Evolutionary conservation across 2,113 vertebrate genomes (phyloP).

Genomic region (Abramis brama): DNA sequence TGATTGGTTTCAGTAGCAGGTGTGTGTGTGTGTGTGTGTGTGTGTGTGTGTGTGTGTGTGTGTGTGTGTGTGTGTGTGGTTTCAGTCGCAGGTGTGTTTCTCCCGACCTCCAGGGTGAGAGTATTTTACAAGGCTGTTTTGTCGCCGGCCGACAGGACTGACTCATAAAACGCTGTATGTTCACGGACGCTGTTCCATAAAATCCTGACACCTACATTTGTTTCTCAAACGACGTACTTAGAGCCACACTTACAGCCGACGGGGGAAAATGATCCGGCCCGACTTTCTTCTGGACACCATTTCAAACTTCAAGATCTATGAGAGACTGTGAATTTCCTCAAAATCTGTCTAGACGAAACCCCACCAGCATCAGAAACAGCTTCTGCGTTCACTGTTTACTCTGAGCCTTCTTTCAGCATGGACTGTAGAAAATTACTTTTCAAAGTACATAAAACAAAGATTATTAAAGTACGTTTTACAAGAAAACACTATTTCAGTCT

Average conservation of each 20-base stretch:
- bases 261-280: not conserved
- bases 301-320: not conserved
- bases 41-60: too few species aligned
- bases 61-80: not conserved
- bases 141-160: slow-evolving; percentile 44
- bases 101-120: slow-evolving; percentile 54
- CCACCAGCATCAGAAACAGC: not conserved
- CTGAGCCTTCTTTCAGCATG: not conserved
- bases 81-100: slow-evolving; percentile 56
- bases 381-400: not conserved
- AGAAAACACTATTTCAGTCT: too few species aligned
- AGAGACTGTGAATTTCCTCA: not conserved
- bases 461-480: too few species aligned
- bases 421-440: too few species aligned
- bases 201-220: slow-evolving; percentile 56
- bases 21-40: too few species aligned
- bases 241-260: slow-evolving; percentile 44
- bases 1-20: not conserved
- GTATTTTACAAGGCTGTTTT: slow-evolving; percentile 54
- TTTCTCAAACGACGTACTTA: slow-evolving; percentile 48
- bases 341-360: not conserved
- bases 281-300: not conserved
- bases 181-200: slow-evolving; percentile 56
- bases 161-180: slow-evolving; percentile 57
- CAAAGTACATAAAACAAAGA: too few species aligned